Evolutionary conservation across 2,888 invertebrate species (phyloP).

Genomic region (Portevinia maculata): DNA sequence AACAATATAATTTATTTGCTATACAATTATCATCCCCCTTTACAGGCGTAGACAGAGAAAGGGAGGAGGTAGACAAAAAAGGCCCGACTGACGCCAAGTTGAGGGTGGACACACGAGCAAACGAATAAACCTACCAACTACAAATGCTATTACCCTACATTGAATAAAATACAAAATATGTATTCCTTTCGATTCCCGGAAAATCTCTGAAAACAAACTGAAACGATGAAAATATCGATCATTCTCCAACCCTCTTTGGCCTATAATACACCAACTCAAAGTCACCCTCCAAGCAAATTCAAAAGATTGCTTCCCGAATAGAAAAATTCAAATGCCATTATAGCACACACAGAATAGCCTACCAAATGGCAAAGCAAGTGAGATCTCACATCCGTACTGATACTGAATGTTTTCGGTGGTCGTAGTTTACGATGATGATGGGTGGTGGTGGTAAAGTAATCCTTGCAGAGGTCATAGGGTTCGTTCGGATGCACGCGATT

Average conservation of each 20-base stretch:
- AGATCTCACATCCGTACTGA: conserved; percentile 44
- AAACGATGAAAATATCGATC: conserved; percentile 63
- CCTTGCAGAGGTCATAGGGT: conserved; percentile 58
- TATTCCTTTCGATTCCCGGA: conserved; percentile 57
- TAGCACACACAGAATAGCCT: conserved; percentile 60
- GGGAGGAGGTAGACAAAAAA: conserved; percentile 29
- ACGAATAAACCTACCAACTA: conserved; percentile 34
- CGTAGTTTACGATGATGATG: conserved; percentile 19
- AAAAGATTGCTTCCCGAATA: conserved; percentile 53
- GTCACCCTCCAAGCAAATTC: conserved; percentile 48
- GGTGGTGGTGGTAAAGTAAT: conserved; percentile 22
- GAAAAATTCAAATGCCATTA: conserved; percentile 70
- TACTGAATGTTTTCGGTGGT: conserved; percentile 3
- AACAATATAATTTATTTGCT: conserved; percentile 72
- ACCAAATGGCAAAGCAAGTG: conserved; percentile 56
- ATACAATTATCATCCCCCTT: conserved; percentile 61
- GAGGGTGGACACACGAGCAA: conserved; percentile 50
- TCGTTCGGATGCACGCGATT: conserved; percentile 68
- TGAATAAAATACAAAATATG: conserved; percentile 24
- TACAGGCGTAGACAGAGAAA: conserved; percentile 35
- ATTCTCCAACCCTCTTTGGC: conserved; percentile 48
- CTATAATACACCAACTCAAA: conserved; percentile 22
- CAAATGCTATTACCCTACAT: conserved; percentile 70
- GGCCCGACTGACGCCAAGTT: conserved; percentile 37
- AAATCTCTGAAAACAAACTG: conserved; percentile 49